Conservation (phyloP, 1,140 invertebrate species). For the Zaprionus ornatus region DNA sequence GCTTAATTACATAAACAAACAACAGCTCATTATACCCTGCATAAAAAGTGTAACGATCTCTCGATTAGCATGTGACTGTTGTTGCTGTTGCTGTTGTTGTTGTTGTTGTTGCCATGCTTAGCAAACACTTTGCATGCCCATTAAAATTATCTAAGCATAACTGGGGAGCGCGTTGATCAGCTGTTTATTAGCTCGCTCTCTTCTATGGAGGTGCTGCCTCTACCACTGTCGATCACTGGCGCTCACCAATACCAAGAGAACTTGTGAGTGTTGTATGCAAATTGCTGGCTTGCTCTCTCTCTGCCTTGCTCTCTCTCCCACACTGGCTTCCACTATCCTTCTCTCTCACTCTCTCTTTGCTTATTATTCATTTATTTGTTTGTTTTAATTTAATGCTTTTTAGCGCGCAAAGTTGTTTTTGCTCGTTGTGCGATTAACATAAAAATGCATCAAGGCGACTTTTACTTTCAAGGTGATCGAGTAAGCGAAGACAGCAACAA, state of each 20-base stretch:
- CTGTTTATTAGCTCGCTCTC: slow-evolving; percentile 35
- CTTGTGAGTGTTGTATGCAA: slow-evolving; percentile 54
- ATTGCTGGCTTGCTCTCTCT: slow-evolving; percentile 51
- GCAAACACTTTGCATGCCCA: slow-evolving; percentile 77
- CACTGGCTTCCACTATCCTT: slow-evolving; percentile 34
- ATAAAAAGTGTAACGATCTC: slow-evolving; percentile 55
- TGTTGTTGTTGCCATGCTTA: slow-evolving; percentile 49
- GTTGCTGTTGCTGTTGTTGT: neutral
- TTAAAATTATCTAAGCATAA: slow-evolving; percentile 78
- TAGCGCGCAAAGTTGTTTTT: slow-evolving; percentile 64
- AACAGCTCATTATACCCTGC: slow-evolving; percentile 30
- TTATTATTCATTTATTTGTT: slow-evolving; percentile 82
- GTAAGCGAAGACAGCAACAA: slow-evolving; percentile 22
- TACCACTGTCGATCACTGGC: slow-evolving; percentile 33
- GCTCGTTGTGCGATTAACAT: slow-evolving; percentile 61
- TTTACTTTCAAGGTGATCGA: slow-evolving; percentile 80
- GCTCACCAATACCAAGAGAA: neutral
- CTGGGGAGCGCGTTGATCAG: slow-evolving; percentile 47
- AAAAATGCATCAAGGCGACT: slow-evolving; percentile 74
- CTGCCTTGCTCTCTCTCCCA: slow-evolving; percentile 31
- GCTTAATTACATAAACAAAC: slow-evolving; percentile 50
- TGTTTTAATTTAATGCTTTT: slow-evolving; percentile 81
- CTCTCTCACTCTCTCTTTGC: slow-evolving; percentile 15
- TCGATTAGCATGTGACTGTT: slow-evolving; percentile 61
- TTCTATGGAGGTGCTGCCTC: neutral